Percentiles rank a stretch among this genome's conserved stretches.
These are phyloP conservation scores for Acanthis flammea DNA, from an alignment of 2,797 vertebrate species.

Conservation along the genomic window DNA sequence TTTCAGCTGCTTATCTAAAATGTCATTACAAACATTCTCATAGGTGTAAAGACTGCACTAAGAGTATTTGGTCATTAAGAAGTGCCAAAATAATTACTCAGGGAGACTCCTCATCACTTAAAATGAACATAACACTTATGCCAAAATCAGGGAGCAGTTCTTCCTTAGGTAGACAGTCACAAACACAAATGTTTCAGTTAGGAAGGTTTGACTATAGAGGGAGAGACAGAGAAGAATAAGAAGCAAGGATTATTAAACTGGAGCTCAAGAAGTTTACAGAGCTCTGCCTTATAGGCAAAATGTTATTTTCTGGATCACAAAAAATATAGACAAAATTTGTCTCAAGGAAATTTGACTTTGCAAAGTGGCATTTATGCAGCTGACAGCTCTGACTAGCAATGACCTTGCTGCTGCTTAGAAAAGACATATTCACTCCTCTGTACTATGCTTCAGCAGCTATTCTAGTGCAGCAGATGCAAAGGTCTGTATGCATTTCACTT, in stretches of 20 bases:
- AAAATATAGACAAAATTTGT: not conserved
- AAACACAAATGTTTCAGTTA: not conserved
- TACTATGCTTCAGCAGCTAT: slow-evolving; percentile 25
- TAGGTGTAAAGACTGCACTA: not conserved
- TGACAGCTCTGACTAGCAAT: not conserved
- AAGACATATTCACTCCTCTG: not conserved
- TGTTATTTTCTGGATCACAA: not conserved
- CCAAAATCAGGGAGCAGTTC: not conserved
- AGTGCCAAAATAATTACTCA: not conserved
- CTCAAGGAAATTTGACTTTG: not conserved
- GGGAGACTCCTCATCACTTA: not conserved
- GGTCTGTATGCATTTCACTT: not conserved
- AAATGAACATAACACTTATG: not conserved
- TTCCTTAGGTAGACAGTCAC: not conserved
- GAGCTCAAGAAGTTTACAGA: not conserved
- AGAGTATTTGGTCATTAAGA: not conserved
- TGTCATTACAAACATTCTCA: not conserved
- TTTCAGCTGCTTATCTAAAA: not conserved
- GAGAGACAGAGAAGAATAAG: not conserved
- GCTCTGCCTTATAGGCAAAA: not conserved
- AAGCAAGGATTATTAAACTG: not conserved
- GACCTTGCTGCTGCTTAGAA: slow-evolving; percentile 36
- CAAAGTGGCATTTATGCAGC: not conserved
- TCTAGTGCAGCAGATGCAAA: not conserved
- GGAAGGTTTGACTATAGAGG: not conserved